Evolutionary conservation across 2,113 vertebrate species (phyloP), one percentile per base, ranked within the genome.

Genomic region (Fregata magnificens): DNA sequence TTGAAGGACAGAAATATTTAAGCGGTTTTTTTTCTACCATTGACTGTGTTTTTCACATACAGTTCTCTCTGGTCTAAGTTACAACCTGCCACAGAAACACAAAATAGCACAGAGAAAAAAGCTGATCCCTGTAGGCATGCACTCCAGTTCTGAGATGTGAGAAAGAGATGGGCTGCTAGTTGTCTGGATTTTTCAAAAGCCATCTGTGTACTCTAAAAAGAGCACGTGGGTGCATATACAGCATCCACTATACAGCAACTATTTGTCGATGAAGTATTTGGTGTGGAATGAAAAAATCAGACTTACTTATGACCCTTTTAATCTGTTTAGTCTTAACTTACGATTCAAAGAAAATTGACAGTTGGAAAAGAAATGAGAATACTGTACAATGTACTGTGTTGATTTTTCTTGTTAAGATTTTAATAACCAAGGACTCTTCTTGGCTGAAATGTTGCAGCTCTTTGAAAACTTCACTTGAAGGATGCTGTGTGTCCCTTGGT

Each of bases 381-480:
- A 86, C 21, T 65, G 12, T 58, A 40, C 53, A 40, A 21, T 28
- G 42, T 25, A 29, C 16, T 56, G 9, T 71, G 76, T 71, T 80
- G 76, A 59, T 80, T 91, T 86, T 87, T 90, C 55, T 34, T 84
- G 15, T 61, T 44, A 61, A 52, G 34, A 19, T 49, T 84, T 94
- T 69, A 74, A 73, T 78, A 85, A 92, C 55, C 31, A 49, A 67
- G 38, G 61, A 36, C 22, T 71, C 11, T 56, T 59, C 67, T 49
- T 59, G 50, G n/a, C 66, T 63, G 56, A 80, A 76, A 79, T 31
- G 25, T n/a, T 73, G 32, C 62, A 55, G 42, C 16, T 65, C 49
- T 97, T 83, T 56, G 89, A 86, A 90, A 80, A 85, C 11, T 55
- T 86, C 47, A 15, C 56, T 92, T 31, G 42, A 59, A 80, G 53